These are phyloP conservation scores for Volucella bombylans DNA, from an alignment of 2,888 invertebrate species.

Conservation along the genomic window DNA sequence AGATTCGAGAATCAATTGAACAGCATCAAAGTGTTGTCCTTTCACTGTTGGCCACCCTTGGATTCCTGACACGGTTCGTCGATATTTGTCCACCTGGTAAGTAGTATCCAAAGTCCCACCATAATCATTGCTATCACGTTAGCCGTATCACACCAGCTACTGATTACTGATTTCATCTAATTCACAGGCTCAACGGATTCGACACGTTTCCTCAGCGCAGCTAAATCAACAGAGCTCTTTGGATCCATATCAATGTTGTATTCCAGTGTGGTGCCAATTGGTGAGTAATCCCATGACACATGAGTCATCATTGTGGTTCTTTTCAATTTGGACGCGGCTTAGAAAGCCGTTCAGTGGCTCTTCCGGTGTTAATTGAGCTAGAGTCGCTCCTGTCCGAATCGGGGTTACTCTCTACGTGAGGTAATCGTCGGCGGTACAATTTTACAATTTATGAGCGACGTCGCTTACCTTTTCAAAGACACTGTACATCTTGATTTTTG, in stretches of 20 bases:
- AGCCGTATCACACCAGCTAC: not conserved
- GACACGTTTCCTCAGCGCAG: constrained; percentile 81
- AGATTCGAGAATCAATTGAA: constrained; percentile 86
- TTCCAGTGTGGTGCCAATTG: constrained; percentile 81
- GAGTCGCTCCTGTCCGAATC: constrained; percentile 59
- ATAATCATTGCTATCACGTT: constrained; percentile 21
- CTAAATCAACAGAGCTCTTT: constrained; percentile 82
- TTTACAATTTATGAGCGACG: constrained; percentile 65
- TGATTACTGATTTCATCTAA: constrained; percentile 63
- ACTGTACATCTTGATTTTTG: constrained; percentile 12
- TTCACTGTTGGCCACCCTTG: constrained; percentile 81
- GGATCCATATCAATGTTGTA: constrained; percentile 81
- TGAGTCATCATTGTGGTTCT: constrained; percentile 44
- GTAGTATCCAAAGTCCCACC: constrained; percentile 62
- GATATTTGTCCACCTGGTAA: constrained; percentile 82
- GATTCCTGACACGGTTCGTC: constrained; percentile 82
- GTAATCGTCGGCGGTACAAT: constrained; percentile 56
- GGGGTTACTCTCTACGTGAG: constrained; percentile 54
- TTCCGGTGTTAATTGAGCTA: constrained; percentile 72
- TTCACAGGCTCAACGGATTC: constrained; percentile 80
- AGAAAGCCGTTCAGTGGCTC: constrained; percentile 30
- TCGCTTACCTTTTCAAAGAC: constrained; percentile 34
- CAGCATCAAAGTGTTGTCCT: constrained; percentile 82
- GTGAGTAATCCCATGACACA: constrained; percentile 77
- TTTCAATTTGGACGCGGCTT: not conserved